Conservation (phyloP, 2,888 invertebrate genomes). For the Cheilosia urbana region DNA sequence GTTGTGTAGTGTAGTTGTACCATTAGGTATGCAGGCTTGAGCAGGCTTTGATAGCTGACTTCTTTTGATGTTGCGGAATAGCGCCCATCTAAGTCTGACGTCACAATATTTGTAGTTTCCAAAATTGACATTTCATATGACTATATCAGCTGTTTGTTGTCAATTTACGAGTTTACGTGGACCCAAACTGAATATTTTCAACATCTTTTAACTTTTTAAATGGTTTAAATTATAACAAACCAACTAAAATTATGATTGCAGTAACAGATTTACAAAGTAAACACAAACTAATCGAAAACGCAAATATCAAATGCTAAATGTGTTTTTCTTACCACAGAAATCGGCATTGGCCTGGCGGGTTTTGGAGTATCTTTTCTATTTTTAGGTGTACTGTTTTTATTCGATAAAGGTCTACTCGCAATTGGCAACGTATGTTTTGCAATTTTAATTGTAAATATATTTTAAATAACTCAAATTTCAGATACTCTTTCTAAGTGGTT, state of each 20-base stretch:
- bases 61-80: conserved; percentile 8
- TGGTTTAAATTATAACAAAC: conserved; percentile 35
- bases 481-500: conserved; percentile 97
- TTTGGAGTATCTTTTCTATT: conserved; percentile 98
- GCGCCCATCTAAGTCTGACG: conserved; percentile 4
- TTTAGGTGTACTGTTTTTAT: conserved; percentile 95
- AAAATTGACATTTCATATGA: conserved; percentile 6
- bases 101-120: not conserved
- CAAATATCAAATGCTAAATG: conserved; percentile 10
- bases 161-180: conserved; percentile 70
- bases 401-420: conserved; percentile 98
- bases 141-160: conserved; percentile 61
- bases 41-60: too few relatives aligned
- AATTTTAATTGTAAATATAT: conserved; percentile 1
- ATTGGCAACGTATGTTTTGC: conserved; percentile 97
- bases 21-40: too few relatives aligned
- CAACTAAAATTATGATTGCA: conserved; percentile 88
- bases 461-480: conserved; percentile 84
- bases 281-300: not conserved
- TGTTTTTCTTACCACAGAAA: conserved; percentile 88
- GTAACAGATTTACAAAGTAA: conserved; percentile 93
- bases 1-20: too few relatives aligned
- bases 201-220: conserved; percentile 15
- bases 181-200: conserved; percentile 16
- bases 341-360: conserved; percentile 97